phyloP scores from a whole-genome alignment of 2,888 invertebrate genomes.

The Melipona bicolor region DNA sequence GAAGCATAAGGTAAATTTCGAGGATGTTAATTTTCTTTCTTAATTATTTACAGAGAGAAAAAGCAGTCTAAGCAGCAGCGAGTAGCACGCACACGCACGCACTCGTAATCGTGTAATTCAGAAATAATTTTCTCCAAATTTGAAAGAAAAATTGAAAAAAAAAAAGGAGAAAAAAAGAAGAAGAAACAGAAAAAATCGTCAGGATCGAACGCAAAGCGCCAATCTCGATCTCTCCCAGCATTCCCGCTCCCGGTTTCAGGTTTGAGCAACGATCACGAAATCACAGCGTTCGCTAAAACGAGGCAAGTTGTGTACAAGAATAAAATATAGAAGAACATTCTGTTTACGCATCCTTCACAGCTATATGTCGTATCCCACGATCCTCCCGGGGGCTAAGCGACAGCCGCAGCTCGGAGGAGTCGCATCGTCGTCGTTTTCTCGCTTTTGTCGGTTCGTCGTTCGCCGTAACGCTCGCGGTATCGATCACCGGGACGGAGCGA shows the following conservation, averaged over 20 bases:
- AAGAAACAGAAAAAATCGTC: neutral
- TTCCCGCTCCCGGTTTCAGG: conserved; percentile 26
- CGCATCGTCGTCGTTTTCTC: neutral
- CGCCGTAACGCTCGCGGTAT: neutral
- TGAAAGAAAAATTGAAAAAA: no score
- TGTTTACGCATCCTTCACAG: conserved; percentile 23
- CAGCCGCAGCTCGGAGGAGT: neutral
- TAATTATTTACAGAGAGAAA: neutral
- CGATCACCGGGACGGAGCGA: conserved; percentile 21
- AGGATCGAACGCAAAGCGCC: neutral
- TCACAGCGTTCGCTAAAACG: conserved; percentile 46
- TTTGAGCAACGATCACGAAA: conserved; percentile 55
- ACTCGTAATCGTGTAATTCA: neutral
- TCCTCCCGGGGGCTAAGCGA: neutral
- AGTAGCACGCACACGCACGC: no score
- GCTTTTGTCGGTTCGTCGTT: neutral
- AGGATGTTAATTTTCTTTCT: neutral
- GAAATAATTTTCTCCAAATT: neutral
- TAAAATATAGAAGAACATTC: conserved; percentile 42
- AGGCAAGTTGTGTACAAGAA: conserved; percentile 44
- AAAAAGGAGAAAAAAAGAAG: no score
- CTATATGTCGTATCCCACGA: conserved; percentile 1
- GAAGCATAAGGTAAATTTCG: neutral
- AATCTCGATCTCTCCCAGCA: neutral
- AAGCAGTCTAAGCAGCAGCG: neutral